Evolutionary conservation across 2,113 vertebrate genomes (phyloP), one percentile per base, ranked within the genome.

Genomic region (Azemiops feae): DNA sequence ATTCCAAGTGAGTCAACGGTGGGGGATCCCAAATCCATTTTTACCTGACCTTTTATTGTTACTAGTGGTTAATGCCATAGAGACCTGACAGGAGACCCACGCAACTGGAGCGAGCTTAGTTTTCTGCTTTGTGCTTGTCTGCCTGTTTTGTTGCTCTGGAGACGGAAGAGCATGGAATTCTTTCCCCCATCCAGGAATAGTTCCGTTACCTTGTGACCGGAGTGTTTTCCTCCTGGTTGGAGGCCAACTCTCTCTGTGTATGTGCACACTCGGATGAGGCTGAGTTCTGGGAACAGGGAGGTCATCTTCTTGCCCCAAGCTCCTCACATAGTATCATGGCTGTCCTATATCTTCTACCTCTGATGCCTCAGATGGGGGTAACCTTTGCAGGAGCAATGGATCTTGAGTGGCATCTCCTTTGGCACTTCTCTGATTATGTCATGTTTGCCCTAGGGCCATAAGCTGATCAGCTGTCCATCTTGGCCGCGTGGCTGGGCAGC

Each of bases 71-170:
- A 45, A 30, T 93, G 94, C 95, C 93, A 74, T 85, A 0, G 91
- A 0, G 89, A 89, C 86, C 89, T 91, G 14, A 91, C 64, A 55
- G 92, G 55, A 87, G 91, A 60, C 39, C 47, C 89, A 27, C 43
- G 14, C 87, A 88, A 85, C 89, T 91, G 4, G 8, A 92, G 92
- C 5, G 91, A 89, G 74, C 94, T 88, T 94, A 95, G 93, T 89
- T 92, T 94, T 58, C n/a, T 0, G 39, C 94, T 89, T 88, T 94
- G 96, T 96, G 96, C 96, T 96, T 94, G 94, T 95, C 95, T 91
- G 96, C 95, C 96, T 97, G 97, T 97, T 97, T 96, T 96, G 97
- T 97, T 97, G 93, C 93, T 96, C 92, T 94, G 96, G 96, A 93
- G 95, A 97, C 94, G 92, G 96, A 92, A 93, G 94, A 94, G 95